Base-by-base conservation (phyloP, 2,113 vertebrate species). In the Sphaerodactylus townsendi region DNA sequence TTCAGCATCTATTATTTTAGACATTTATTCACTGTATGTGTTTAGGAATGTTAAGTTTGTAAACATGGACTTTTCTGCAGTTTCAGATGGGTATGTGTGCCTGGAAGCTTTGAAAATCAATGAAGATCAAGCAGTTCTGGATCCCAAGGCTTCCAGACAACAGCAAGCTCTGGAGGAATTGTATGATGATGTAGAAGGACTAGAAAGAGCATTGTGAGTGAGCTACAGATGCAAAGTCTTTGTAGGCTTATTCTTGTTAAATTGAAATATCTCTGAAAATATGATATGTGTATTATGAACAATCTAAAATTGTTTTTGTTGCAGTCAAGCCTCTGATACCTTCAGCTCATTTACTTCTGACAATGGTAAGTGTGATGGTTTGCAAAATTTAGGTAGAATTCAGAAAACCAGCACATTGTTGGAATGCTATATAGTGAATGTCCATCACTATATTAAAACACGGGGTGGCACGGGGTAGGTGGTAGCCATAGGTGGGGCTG, bases 61-160 rank as follows among this genome's bases (percentile, higher is more conserved):
- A 65, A 87, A 89, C 8, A 33, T 28, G 84, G 8, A 0, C 79
- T 11, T 15, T 88, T 30, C 66, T 73, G 89, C 0, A 9, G 91
- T 92, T 89, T 41, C 92, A 98, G 98, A 92, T 76, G 95, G 84
- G 0, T 96, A 95, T 0, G 11, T 96, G 11, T 89, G 86, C 0
- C 88, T 93, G 89, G 90, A 93, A 35, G 90, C 92, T 15, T 83
- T 96, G 81, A 93, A 96, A 48, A 68, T 95, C 86, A 92, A 93
- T 33, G 91, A 91, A 89, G 96, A 95, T 90, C 95, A 96, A 92
- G 0, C 95, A 91, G 79, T 88, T 50, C 77, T 93, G 68, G 94
- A 90, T 2, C 95, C 89, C 86, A 95, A 44, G 44, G 74, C 88
- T 0, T 68, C 78, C 2, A 65, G 25, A 86, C 81, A 65, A n/a